Evolutionary conservation across 1,140 invertebrate species (phyloP), one percentile per base, ranked within the genome.

Genomic region (Drosophila oshimai): DNA sequence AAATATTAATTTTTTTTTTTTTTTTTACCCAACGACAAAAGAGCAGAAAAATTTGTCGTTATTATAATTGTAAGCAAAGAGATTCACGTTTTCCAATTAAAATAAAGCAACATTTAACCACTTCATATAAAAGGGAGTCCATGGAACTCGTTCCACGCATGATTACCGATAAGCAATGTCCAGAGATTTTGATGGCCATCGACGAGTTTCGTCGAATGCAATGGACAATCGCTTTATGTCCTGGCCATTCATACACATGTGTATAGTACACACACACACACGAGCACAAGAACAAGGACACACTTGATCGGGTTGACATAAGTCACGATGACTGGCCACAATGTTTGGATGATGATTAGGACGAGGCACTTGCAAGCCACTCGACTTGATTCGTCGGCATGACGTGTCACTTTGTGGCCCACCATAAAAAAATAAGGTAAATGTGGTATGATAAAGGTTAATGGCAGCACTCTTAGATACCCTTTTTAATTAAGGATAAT

Each of bases 241-340:
- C 60, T 31, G 12, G 51, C 15, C 10, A 31, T 28, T 22, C 7
- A 13, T 13, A n/a, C 4, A 17, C 47, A 24, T 17, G n/a, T n/a
- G n/a, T n/a, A n/a, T n/a, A n/a, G n/a, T n/a, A 45, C 13, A 24
- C 9, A 36, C 3, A 31, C 26, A 5, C n/a, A 49, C 2, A 17
- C 31, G 20, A 10, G 36, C 24, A 26, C 33, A n/a, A 7, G 6
- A 20, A 51, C 62, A 50, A 65, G 60, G 62, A 67, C 62, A 67
- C 34, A 65, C 58, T 67, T 67, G 62, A 67, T 65, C 36, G 44
- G 34, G 62, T 65, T 67, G 60, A 67, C 62, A 67, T 33, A 65
- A 65, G 58, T 50, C 62, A 65, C 44, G 20, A 67, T 67, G 62
- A 67, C 62, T 67, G 60, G 62, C 62, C 62, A 67, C 34, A 67